Evolutionary conservation across 2,797 vertebrate genomes (phyloP).

Genomic region (Octomys mimax): DNA sequence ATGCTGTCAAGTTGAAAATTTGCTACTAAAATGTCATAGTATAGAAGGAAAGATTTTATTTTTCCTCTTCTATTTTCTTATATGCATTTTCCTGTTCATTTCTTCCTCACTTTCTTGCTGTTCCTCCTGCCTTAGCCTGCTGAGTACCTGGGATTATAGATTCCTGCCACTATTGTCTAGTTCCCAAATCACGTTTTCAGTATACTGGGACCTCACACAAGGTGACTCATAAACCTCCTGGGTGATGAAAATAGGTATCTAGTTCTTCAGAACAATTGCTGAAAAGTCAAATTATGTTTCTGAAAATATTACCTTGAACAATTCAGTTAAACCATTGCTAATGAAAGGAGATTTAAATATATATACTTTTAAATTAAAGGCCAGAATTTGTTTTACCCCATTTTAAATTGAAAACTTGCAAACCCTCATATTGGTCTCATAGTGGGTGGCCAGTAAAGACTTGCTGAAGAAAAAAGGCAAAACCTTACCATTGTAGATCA

Average conservation of each 20-base stretch:
- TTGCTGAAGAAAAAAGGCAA: conserved; percentile 18
- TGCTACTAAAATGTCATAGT: not conserved
- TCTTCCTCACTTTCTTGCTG: conserved; percentile 11
- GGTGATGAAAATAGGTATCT: not conserved
- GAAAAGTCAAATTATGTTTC: conserved; percentile 37
- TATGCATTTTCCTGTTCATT: not conserved
- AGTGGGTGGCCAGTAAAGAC: not conserved
- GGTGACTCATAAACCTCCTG: not conserved
- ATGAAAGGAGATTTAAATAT: conserved; percentile 26
- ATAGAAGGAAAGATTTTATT: not conserved
- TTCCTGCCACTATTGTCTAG: too few species aligned
- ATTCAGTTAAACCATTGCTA: conserved; percentile 17
- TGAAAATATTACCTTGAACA: not conserved
- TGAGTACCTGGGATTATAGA: not conserved
- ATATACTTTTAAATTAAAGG: not conserved
- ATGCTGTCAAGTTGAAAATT: not conserved
- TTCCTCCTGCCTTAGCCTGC: not conserved
- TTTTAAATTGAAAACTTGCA: conserved; percentile 54
- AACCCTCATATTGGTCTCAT: not conserved
- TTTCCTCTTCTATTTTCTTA: not conserved
- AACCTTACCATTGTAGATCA: not conserved
- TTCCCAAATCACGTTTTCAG: conserved; percentile 28
- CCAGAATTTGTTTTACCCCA: not conserved
- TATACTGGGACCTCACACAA: not conserved
- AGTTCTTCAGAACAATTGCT: not conserved